These are phyloP conservation scores for Myzus persicae DNA, from an alignment of 1,140 invertebrate genomes.

Conservation along the genomic window DNA sequence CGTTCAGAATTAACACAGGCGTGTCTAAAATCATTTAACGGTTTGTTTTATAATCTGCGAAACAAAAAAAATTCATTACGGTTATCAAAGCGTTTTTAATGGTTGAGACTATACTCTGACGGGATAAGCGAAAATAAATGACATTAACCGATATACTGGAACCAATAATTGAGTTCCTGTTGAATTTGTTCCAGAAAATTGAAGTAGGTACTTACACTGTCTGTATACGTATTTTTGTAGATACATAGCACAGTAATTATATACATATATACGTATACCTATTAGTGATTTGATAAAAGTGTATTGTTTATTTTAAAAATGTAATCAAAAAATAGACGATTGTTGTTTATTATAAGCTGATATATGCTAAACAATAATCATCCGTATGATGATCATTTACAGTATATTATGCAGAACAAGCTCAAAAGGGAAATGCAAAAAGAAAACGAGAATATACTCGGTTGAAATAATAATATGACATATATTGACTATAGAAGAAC, in stretches of 20 bases:
- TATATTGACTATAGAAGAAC: background rate
- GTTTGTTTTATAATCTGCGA: slow-evolving; percentile 8
- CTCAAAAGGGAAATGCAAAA: background rate
- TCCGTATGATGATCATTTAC: background rate
- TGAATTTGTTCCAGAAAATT: slow-evolving; percentile 34
- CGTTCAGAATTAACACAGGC: background rate
- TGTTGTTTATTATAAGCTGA: background rate
- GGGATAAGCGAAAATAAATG: background rate
- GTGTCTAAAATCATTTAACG: slow-evolving; percentile 7
- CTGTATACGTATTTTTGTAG: background rate
- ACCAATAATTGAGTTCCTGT: slow-evolving; percentile 2
- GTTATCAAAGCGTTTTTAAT: slow-evolving; percentile 22
- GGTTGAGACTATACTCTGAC: background rate
- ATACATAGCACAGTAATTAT: background rate
- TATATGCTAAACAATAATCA: background rate
- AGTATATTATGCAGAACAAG: background rate
- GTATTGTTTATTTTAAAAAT: background rate
- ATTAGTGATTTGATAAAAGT: background rate
- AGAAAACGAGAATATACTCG: background rate
- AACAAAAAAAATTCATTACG: slow-evolving; percentile 27
- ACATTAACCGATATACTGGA: background rate
- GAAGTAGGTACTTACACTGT: background rate
- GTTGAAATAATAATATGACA: slow-evolving; percentile 1
- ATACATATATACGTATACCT: background rate
- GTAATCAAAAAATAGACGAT: background rate